Percentiles rank a stretch among this genome's conserved stretches.
phyloP scores from a whole-genome alignment of 2,797 vertebrate species.

The Eutrigla gurnardus region DNA sequence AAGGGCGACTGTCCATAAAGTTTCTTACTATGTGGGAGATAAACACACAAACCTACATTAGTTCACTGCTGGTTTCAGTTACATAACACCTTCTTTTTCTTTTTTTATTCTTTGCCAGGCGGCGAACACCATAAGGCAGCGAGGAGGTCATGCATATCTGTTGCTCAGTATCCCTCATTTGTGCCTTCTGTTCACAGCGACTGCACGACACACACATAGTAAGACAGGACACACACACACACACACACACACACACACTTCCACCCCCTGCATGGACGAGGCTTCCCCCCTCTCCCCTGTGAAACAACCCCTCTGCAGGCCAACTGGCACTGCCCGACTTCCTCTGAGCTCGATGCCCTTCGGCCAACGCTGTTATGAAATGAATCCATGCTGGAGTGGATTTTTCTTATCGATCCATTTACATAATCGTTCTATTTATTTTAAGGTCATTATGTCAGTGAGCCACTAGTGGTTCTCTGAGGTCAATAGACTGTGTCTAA shows the following conservation, averaged over 20 bases:
- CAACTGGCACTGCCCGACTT: slow-evolving; percentile 77
- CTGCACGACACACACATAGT: slow-evolving; percentile 33
- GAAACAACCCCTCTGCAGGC: slow-evolving; percentile 65
- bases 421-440: slow-evolving; percentile 22
- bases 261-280: slow-evolving; percentile 66
- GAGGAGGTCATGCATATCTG: slow-evolving; percentile 67
- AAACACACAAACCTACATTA: slow-evolving; percentile 68
- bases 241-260: slow-evolving; percentile 25
- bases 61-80: slow-evolving; percentile 60
- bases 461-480: background rate
- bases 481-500: background rate
- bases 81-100: slow-evolving; percentile 63
- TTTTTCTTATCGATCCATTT: slow-evolving; percentile 48
- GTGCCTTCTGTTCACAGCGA: slow-evolving; percentile 76
- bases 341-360: slow-evolving; percentile 55
- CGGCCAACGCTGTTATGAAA: slow-evolving; percentile 56
- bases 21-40: slow-evolving; percentile 62
- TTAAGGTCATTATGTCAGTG: slow-evolving; percentile 37
- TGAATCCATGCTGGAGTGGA: slow-evolving; percentile 23
- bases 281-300: slow-evolving; percentile 67
- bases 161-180: slow-evolving; percentile 62
- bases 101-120: slow-evolving; percentile 19
- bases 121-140: slow-evolving; percentile 65
- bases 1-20: slow-evolving; percentile 61
- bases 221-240: slow-evolving; percentile 11